These are phyloP conservation scores for Takifugu ocellatus DNA, from an alignment of 2,797 vertebrate genomes.

Conservation along the genomic window DNA sequence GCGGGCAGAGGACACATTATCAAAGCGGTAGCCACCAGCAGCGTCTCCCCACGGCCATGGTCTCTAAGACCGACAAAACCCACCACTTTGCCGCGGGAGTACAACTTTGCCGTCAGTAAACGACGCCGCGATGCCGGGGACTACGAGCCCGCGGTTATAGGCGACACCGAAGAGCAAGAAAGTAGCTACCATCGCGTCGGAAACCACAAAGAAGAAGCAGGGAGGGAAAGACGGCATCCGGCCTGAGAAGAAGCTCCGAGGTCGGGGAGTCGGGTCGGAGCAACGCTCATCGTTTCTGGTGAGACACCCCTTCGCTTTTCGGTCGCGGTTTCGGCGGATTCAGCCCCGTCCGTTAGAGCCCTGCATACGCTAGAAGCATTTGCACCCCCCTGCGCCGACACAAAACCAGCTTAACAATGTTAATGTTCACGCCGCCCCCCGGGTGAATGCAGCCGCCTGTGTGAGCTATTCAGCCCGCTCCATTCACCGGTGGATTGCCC, in stretches of 20 bases:
- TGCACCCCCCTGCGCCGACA: conserved; percentile 5
- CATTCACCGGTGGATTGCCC: conserved; percentile 17
- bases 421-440: conserved; percentile 34
- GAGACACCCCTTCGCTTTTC: conserved; percentile 22
- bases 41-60: conserved; percentile 40
- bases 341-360: neutral
- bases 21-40: conserved; percentile 38
- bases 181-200: conserved; percentile 38
- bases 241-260: conserved; percentile 73
- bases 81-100: conserved; percentile 1
- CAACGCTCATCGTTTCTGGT: conserved; percentile 72
- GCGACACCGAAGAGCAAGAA: conserved; percentile 39
- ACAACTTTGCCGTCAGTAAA: conserved; percentile 42
- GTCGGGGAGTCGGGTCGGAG: conserved; percentile 72
- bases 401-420: conserved; percentile 42
- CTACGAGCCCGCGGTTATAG: conserved; percentile 38
- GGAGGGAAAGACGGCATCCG: conserved; percentile 72
- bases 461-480: conserved; percentile 8
- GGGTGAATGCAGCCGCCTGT: conserved; percentile 9
- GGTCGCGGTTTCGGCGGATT: conserved; percentile 7
- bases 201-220: conserved; percentile 49
- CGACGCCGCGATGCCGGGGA: conserved; percentile 34
- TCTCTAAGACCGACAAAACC: conserved; percentile 19
- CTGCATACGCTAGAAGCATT: neutral
- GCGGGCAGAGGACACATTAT: conserved; percentile 47